Base-by-base conservation (phyloP, 1,140 invertebrate genomes). In the Drosophila kikkawai region DNA sequence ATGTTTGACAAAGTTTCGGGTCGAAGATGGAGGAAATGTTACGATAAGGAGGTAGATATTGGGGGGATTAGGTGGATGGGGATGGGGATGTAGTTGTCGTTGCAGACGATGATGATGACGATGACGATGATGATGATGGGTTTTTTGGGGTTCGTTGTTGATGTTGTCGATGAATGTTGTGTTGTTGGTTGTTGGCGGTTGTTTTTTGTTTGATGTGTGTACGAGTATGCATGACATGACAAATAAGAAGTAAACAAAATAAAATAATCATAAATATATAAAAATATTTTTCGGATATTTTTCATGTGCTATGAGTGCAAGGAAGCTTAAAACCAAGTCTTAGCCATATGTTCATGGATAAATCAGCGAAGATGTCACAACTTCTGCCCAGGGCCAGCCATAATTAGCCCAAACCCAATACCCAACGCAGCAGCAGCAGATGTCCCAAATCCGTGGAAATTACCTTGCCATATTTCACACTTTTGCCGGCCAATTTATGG, bases 391-490 rank as follows among this genome's bases (percentile, higher is more conserved):
- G 68, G 75, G 61, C 51, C 69, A 82, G 57, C 1, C 67, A 71
- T 79, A 82, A 82, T 82, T 82, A 57, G 69, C 65, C 79, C 32
- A 45, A 63, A 17, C 39, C 17, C 34, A 36, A 51, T 51, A 15
- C 29, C 29, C 48, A 17, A 32, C 15, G 48, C 26, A 55, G 50
- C 50, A 55, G 50, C 50, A 19, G 48, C 60, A 73, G 39, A 78
- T 74, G 81, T 79, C 68, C 83, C 80, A 79, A 87, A 65, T 83
- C 66, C 53, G 11, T 44, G 48, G 44, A 78, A 73, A 78, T 67
- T 70, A 61, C 65, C 57, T 51, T 78, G 84, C 64, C 84, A 88
- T 88, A 88, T 88, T 87, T 87, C 84, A 88, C 84, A 88, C 84
- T 83, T 87, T 86, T 79, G 79, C 75, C 56, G 66, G 51, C 74